phyloP scores from a whole-genome alignment of 2,888 invertebrate genomes.

The Tethea ocularis region DNA sequence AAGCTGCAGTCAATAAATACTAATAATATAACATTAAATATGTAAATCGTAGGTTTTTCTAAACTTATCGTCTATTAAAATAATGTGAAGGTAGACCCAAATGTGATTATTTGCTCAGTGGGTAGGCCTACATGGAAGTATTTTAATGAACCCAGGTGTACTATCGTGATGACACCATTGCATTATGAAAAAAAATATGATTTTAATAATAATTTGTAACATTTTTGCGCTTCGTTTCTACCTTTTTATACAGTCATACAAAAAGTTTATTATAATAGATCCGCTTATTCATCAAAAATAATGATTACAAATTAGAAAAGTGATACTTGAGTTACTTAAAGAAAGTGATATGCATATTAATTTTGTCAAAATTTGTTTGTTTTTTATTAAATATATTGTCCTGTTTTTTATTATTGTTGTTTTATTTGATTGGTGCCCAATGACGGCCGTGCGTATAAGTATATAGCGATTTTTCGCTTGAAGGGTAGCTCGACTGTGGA shows the following conservation, averaged over 20 bases:
- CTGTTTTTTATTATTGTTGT: slow-evolving; percentile 50
- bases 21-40: slow-evolving; percentile 8
- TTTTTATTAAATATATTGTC: slow-evolving; percentile 65
- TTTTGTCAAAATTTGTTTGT: slow-evolving; percentile 58
- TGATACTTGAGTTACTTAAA: slow-evolving; percentile 66
- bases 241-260: slow-evolving; percentile 33
- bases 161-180: background rate
- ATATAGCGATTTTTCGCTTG: no score
- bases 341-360: slow-evolving; percentile 55
- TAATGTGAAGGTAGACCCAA: background rate
- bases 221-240: slow-evolving; percentile 13
- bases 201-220: background rate
- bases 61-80: background rate
- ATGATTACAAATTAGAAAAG: slow-evolving; percentile 25
- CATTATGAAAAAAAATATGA: background rate
- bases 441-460: no score
- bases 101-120: background rate
- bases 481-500: no score
- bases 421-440: background rate
- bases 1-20: slow-evolving; percentile 18
- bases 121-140: background rate
- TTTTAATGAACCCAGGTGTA: background rate
- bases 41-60: slow-evolving; percentile 7
- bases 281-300: slow-evolving; percentile 45
- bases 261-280: slow-evolving; percentile 19